Percentiles rank a stretch among this genome's conserved stretches.
Evolutionary conservation across 2,888 invertebrate genomes (phyloP).

Genomic region (Lithophane leautieri): DNA sequence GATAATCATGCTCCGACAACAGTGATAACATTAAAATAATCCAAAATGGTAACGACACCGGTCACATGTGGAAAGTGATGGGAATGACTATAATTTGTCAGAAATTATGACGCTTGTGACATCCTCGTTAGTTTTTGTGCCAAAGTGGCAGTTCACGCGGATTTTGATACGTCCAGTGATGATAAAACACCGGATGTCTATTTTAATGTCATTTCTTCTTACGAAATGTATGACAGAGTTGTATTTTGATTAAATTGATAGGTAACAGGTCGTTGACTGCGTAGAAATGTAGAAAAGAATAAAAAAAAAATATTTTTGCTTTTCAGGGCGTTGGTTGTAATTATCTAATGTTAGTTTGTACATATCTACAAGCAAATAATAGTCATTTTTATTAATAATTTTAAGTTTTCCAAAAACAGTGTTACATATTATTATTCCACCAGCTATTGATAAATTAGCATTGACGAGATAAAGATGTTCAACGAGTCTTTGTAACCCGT

Average conservation of each 20-base stretch:
- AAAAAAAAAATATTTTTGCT: not conserved
- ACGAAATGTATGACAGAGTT: slow-evolving; percentile 19
- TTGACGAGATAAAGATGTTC: not conserved
- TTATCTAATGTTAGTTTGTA: not conserved
- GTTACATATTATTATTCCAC: too few species aligned
- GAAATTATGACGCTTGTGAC: slow-evolving; percentile 55
- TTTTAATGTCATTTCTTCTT: slow-evolving; percentile 43
- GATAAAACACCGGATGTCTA: slow-evolving; percentile 51
- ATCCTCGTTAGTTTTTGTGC: slow-evolving; percentile 48
- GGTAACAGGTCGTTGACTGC: slow-evolving; percentile 44
- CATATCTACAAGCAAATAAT: not conserved
- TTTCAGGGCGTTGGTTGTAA: not conserved
- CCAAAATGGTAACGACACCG: slow-evolving; percentile 54
- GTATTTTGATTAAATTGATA: slow-evolving; percentile 31
- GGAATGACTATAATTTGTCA: slow-evolving; percentile 61
- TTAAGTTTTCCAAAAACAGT: too few species aligned
- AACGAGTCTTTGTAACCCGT: not conserved
- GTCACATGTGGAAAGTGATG: slow-evolving; percentile 61
- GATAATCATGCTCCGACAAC: slow-evolving; percentile 29
- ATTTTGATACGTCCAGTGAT: slow-evolving; percentile 54
- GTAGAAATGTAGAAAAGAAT: too few species aligned
- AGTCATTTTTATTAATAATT: too few species aligned
- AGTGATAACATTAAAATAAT: slow-evolving; percentile 53
- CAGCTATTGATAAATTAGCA: not conserved
- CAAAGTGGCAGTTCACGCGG: slow-evolving; percentile 54